A percentile compares a stretch with the other conserved stretches of the same genome.
Evolutionary conservation across 2,797 vertebrate genomes (phyloP).

Genomic region (Todus mexicanus): DNA sequence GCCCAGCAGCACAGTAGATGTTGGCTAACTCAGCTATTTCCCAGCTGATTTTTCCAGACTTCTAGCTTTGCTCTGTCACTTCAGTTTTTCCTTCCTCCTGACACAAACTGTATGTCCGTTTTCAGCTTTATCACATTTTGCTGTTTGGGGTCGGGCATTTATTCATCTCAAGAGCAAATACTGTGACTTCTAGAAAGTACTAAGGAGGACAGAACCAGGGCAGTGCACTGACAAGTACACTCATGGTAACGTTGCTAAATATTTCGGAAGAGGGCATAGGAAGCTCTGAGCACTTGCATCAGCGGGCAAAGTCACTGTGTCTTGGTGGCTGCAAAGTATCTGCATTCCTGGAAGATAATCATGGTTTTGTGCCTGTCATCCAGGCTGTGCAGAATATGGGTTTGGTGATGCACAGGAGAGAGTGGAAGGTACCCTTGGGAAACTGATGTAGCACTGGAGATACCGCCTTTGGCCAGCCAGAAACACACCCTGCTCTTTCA

Average conservation of each 20-base stretch:
- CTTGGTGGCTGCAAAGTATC: neutral
- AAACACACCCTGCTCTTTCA: neutral
- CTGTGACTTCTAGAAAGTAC: neutral
- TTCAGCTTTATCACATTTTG: neutral
- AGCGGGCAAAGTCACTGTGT: neutral
- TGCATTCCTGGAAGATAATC: neutral
- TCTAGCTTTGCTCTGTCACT: neutral
- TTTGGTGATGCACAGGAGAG: neutral
- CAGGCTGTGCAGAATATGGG: neutral
- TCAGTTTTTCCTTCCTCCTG: neutral
- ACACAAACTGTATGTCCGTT: neutral
- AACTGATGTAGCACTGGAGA: accelerated
- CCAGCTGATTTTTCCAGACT: neutral
- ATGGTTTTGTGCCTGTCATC: neutral
- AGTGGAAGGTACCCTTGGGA: neutral
- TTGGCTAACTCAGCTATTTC: neutral
- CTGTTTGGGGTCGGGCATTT: neutral
- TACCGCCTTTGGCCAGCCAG: neutral
- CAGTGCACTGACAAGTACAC: accelerated
- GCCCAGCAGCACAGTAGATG: neutral
- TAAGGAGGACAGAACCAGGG: neutral
- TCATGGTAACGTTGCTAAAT: neutral
- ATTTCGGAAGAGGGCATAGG: neutral
- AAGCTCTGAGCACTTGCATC: neutral
- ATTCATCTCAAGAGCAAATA: neutral